These are phyloP conservation scores for Dreissena polymorpha DNA, from an alignment of 1,140 invertebrate species.

Conservation along the genomic window DNA sequence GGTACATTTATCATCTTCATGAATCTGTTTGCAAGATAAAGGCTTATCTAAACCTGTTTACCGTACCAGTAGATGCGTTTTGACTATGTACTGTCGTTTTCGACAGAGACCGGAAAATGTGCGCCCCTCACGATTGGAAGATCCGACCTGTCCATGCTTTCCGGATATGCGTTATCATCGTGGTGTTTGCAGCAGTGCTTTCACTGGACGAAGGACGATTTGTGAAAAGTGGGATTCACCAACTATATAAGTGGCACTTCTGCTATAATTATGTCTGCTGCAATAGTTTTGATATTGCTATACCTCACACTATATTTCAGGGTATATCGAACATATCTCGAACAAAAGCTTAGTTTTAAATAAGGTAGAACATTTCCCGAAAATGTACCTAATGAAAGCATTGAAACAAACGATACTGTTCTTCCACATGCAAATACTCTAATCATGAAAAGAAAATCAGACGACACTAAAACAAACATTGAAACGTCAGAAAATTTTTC, in stretches of 20 bases:
- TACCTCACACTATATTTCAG: background rate
- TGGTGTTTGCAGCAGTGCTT: background rate
- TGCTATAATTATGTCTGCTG: background rate
- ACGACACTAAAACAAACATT: background rate
- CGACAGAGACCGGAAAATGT: constrained; percentile 63
- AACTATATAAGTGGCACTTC: background rate
- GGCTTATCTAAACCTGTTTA: constrained; percentile 58
- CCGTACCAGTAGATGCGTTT: constrained; percentile 49
- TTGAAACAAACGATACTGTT: background rate
- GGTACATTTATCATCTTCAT: constrained; percentile 60
- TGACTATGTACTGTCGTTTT: constrained; percentile 60
- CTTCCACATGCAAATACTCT: background rate
- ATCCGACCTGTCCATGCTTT: constrained; percentile 29
- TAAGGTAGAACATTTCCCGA: background rate
- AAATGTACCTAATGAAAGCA: too few species aligned
- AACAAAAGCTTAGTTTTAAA: background rate
- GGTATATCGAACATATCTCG: background rate
- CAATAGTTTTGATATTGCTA: background rate
- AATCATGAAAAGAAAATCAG: background rate
- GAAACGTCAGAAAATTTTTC: too few species aligned
- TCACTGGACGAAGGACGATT: constrained; percentile 8
- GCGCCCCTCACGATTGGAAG: constrained; percentile 54
- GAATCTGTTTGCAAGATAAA: constrained; percentile 56
- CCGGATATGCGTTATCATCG: background rate
- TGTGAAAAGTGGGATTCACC: background rate